phyloP scores from a whole-genome alignment of 2,113 vertebrate species.

The Chunga burmeisteri region DNA sequence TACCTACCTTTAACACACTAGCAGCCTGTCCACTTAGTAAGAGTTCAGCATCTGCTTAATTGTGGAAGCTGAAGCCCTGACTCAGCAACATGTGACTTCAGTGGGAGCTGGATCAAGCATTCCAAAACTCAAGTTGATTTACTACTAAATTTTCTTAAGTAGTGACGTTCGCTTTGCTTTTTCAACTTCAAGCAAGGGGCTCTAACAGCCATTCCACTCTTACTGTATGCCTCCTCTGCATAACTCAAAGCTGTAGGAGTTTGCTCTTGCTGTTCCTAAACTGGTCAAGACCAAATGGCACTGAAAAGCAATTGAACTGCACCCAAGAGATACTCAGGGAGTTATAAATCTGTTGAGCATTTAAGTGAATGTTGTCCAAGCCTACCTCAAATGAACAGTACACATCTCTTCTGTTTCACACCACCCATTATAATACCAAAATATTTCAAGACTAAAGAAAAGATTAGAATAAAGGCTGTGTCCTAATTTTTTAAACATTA shows the following conservation, averaged over 20 bases:
- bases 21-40: background rate
- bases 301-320: background rate
- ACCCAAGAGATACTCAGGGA: background rate
- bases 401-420: background rate
- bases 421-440: background rate
- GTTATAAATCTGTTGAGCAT: background rate
- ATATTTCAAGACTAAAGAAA: background rate
- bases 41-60: background rate
- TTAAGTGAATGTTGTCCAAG: background rate
- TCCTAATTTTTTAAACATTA: background rate
- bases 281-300: background rate
- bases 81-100: slow-evolving; percentile 35
- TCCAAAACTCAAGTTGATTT: slow-evolving; percentile 36
- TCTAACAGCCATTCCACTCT: background rate
- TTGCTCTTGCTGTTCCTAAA: background rate
- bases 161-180: background rate
- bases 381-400: background rate
- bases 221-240: background rate
- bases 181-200: background rate
- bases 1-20: background rate
- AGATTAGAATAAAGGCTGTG: background rate
- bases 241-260: background rate
- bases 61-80: slow-evolving; percentile 23
- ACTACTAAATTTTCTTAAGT: slow-evolving; percentile 4
- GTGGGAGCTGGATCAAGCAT: slow-evolving; percentile 30